Evolutionary conservation across 2,797 vertebrate species (phyloP), one percentile per base, ranked within the genome.

Genomic region (Sebastes minor): DNA sequence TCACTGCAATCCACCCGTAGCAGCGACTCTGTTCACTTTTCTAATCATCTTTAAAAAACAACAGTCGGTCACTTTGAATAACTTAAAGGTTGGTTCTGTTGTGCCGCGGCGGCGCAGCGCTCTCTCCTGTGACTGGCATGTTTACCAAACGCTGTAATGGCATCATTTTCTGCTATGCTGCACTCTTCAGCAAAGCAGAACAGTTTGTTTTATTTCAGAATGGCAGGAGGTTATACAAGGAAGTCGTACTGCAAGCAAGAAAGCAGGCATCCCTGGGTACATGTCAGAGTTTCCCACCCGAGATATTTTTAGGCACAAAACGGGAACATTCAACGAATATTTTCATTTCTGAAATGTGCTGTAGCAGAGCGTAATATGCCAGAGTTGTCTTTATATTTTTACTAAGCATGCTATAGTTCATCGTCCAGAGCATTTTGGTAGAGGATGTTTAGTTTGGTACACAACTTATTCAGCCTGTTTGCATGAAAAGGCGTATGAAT

Each of bases 141-240:
- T 95, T 96, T 95, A 94, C 88, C 86, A 62, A 93, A 83, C 61
- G 88, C 72, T 80, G 66, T 93, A 93, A 95, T 92, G 87, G 90
- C 91, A 91, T 91, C 80, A 93, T 95, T 94, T 96, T 96, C 95
- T 94, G 95, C 94, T 94, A 81, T 86, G 89, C 90, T 94, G 94
- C 92, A 77, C 89, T 91, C 88, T 81, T 84, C 90, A 94, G 88
- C 93, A 91, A 94, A 93, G 94, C 94, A 93, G 91, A 96, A 95
- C 94, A 42, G 94, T 92, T 94, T 84, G 92, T 95, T 93, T 95
- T 94, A 86, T 91, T 94, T 90, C 84, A 89, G 88, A 89, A 86
- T 70, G 82, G 80, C 76, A 67, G 75, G 83, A 85, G 84, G 90
- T 91, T 90, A 90, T 80, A 76, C 88, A 84, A 87, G 89, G 88